Evolutionary conservation across 2,113 vertebrate genomes (phyloP).

Genomic region (zebrafish (Danio rerio)): GRCz12tu NC_133188.1:5263001-5263500

Average conservation of each 20-base stretch:
- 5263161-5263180: slow-evolving; percentile 65
- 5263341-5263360: slow-evolving; percentile 29
- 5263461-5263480: not conserved
- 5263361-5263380: slow-evolving; percentile 79
- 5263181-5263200: slow-evolving; percentile 80
- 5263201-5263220: slow-evolving; percentile 85
- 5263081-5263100: slow-evolving; percentile 86
- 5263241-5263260: slow-evolving; percentile 70
- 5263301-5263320: not conserved
- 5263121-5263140: not conserved
- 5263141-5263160: slow-evolving; percentile 12
- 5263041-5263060: slow-evolving; percentile 83
- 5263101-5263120: slow-evolving; percentile 31
- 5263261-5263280: not conserved
- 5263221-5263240: slow-evolving; percentile 90
- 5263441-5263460: slow-evolving; percentile 15
- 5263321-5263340: slow-evolving; percentile 36
- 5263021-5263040: slow-evolving; percentile 74
- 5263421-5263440: slow-evolving; percentile 80
- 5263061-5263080: slow-evolving; percentile 82
- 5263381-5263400: slow-evolving; percentile 90
- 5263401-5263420: slow-evolving; percentile 89
- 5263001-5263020: slow-evolving; percentile 52
- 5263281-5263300: not conserved
- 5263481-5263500: too few species aligned